Base-by-base conservation (phyloP, 1,140 invertebrate species). In the Macrobrachium nipponense region DNA sequence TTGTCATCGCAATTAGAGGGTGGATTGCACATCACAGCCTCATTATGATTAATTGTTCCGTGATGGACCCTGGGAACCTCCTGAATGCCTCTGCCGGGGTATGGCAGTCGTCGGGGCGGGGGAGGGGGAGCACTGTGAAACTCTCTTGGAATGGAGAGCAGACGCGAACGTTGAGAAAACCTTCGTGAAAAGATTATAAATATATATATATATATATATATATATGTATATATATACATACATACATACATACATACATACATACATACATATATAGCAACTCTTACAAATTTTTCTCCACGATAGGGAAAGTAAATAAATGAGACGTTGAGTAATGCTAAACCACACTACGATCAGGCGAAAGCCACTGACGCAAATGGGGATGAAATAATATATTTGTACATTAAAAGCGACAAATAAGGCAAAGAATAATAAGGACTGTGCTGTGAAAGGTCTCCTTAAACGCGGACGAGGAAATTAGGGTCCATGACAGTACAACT, bases 141-240 rank as follows among this genome's bases (percentile, higher is more conserved):
- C 27, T 36, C 27, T 36, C 27, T 36, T 2, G 27, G 59, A 61
- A 62, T 36, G 59, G 72, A 51, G 36, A 23, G 59, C 59, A 79
- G 77, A 62, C 64, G 43, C 10, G 77, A 36, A 27, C 20, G 58
- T 62, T 58, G 77, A 62, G 77, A 62, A 61, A 61, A 61, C 15
- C 27, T 20, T 27, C 36, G 77, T 17, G 43, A 62, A 18, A 58
- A 76, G 51, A 2, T 43, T 15, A 27, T 27, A 36, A 14, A 14
- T 20, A 27, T 75, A 75, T 23, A 78, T 78, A 78, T 78, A 78
- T 78, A 78, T 78, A 78, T 78, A 78, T 78, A 78, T 78, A 78
- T 78, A 78, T 78, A 78, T 78, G 60, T 78, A 78, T 78, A 78
- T 78, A 78, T 78, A 78, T 78, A 78, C 60, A 78, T 78, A 78